phyloP scores from a whole-genome alignment of 2,113 vertebrate species.

The Phoxinus phoxinus region DNA sequence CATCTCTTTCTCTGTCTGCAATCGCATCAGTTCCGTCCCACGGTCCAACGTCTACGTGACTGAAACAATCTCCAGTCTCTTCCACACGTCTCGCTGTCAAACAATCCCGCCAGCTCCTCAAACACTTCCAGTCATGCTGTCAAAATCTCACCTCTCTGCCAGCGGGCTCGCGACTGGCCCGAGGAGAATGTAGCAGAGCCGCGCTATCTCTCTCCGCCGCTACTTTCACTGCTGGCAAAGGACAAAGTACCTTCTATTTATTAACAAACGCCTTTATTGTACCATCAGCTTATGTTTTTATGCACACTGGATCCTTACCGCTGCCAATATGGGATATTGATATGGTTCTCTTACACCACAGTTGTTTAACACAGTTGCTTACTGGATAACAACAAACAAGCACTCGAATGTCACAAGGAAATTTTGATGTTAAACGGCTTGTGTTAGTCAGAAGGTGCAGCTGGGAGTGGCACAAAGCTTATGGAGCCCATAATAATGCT shows the following conservation, averaged over 20 bases:
- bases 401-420: not conserved
- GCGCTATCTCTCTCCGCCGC: conserved; percentile 61
- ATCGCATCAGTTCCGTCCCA: not conserved
- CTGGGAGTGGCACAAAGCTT: conserved; percentile 22
- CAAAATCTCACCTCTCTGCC: conserved; percentile 76
- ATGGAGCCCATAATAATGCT: conserved; percentile 25
- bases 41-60: conserved; percentile 16
- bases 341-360: not conserved
- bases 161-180: conserved; percentile 64
- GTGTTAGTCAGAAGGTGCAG: conserved; percentile 4
- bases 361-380: not conserved
- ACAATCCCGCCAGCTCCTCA: conserved; percentile 55
- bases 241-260: conserved; percentile 42
- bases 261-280: conserved; percentile 6
- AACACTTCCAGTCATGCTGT: conserved; percentile 66
- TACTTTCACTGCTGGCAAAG: not conserved
- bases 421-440: not conserved
- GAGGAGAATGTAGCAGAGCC: conserved; percentile 72
- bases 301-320: not conserved
- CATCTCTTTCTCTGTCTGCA: conserved; percentile 25
- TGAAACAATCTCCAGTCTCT: conserved; percentile 41
- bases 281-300: conserved; percentile 4
- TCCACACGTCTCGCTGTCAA: conserved; percentile 49
- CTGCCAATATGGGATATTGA: not conserved
- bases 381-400: not conserved